Base-by-base conservation (phyloP, 2,888 invertebrate genomes). In the Yponomeuta sedellus region DNA sequence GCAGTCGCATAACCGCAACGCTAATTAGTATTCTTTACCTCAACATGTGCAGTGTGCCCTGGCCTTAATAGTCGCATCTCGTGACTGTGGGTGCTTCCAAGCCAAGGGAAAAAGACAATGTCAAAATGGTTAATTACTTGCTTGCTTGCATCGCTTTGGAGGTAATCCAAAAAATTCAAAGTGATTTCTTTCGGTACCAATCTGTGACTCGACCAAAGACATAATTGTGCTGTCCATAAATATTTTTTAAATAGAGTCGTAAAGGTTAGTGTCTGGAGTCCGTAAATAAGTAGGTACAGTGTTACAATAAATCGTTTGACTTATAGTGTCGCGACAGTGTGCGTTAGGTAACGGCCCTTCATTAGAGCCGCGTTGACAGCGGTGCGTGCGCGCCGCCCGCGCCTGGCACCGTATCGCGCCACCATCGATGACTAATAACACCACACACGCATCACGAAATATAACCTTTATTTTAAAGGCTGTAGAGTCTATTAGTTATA, bases 391-490 rank as follows among this genome's bases (percentile, higher is more conserved):
- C 88, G 86, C 85, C 80, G 81, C 82, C 83, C 85, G 87, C 86
- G 78, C 78, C 79, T 83, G 83, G 90, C 84, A 83, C 90, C 86
- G 80, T 90, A 90, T 90, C 90, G 88, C 88, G 75, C 85, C 89
- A 88, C 88, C 90, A 90, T 89, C 91, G 88, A 89, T 90, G 90
- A 90, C 89, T 90, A 91, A 90, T 88, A 89, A 86, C 86, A 86
- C 79, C 73, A 76, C 70, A 75, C 73, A 73, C 68, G 67, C 70
- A 71, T 70, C 68, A 71, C 71, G 44, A 71, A 73, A 69, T 66
- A 61, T 63, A 19, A 44, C 40, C 61, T n/a, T 61, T 22, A 59
- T 12, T 10, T 6, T 10, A 5, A 25, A 12, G 20, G 20, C 20
- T 59, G 2, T 22, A 52, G 44, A 16, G 44, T 52, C 44, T 52